Evolutionary conservation across 1,140 invertebrate genomes (phyloP).

Genomic region (Drosophila subpulchrella): DNA sequence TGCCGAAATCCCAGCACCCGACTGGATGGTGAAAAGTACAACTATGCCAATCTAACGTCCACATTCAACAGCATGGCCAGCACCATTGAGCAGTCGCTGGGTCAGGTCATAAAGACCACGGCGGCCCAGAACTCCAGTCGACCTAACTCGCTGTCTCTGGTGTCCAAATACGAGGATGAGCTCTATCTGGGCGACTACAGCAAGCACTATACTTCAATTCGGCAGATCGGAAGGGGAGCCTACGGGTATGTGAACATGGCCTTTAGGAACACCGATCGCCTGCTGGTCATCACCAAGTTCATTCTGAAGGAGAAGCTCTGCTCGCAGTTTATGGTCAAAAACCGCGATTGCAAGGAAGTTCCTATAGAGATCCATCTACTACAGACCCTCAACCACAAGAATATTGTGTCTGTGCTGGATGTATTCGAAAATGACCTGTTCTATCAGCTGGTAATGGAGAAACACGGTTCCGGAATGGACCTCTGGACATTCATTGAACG

Average conservation of each 20-base stretch:
- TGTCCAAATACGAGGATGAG: conserved; percentile 85
- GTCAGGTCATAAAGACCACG: conserved; percentile 73
- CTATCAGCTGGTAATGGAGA: conserved; percentile 92
- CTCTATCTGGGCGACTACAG: conserved; percentile 87
- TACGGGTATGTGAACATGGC: conserved; percentile 91
- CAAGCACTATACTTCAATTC: conserved; percentile 88
- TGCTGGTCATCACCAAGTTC: conserved; percentile 90
- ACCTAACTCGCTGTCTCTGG: conserved; percentile 86
- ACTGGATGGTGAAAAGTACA: conserved; percentile 59
- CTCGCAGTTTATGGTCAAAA: conserved; percentile 89
- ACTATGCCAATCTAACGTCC: conserved; percentile 84
- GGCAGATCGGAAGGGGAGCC: conserved; percentile 91
- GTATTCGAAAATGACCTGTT: conserved; percentile 90
- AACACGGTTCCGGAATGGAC: conserved; percentile 92
- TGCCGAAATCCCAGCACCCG: conserved; percentile 85
- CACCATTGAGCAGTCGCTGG: conserved; percentile 84
- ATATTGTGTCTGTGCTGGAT: conserved; percentile 90
- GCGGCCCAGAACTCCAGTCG: conserved; percentile 84
- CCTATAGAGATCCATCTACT: conserved; percentile 90
- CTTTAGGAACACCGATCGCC: conserved; percentile 86
- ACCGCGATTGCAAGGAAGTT: conserved; percentile 85
- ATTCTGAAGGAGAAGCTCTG: conserved; percentile 90
- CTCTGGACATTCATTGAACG: conserved; percentile 92
- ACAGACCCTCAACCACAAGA: conserved; percentile 88
- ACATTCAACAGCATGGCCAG: conserved; percentile 85